Base-by-base conservation (phyloP, 2,113 vertebrate genomes). In the Callocephalon fimbriatum region DNA sequence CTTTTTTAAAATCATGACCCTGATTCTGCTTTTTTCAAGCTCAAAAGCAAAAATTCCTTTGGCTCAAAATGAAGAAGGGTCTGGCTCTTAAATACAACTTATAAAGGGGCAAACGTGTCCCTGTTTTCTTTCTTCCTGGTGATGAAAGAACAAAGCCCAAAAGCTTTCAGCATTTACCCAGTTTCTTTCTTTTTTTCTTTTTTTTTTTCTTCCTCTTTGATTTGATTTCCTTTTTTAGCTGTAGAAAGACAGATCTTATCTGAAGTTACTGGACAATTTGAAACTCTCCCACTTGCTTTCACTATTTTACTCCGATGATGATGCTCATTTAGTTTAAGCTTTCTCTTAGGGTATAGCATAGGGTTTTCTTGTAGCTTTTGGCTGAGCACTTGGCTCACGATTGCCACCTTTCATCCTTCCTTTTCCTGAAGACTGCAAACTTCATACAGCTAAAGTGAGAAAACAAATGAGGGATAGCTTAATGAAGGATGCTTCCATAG, bases 1-100 rank as follows among this genome's bases (percentile, higher is more conserved):
- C 85, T 94, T 93, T 96, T 93, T 54, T 13, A 70, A 94, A 95
- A 94, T 84, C 86, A 47, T 93, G 72, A 67, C 50, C 76, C 82
- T 68, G 75, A 88, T 95, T 94, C 79, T 95, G 76, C 32, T 94
- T 90, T 95, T 96, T 94, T 86, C 65, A 51, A 84, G 67, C 68
- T 86, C 72, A 72, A 90, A 92, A 86, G 86, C 65, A 94, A 92
- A 93, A 88, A 76, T 81, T 90, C 86, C 68, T 61, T 93, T 91
- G 80, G 53, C 44, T 94, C 1, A 16, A 92, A 91, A 91, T 77
- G 58, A 94, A 86, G 85, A 88, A 75, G 35, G 19, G 20, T 92
- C 79, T 84, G 72, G 76, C 56, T 78, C 68, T 92, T 78, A 93
- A 81, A 84, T 22, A 47, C 47, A 74, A 71, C 23, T 67, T 84